Base-by-base conservation (phyloP, 2,888 invertebrate species). In the Serrognathus titanus region DNA sequence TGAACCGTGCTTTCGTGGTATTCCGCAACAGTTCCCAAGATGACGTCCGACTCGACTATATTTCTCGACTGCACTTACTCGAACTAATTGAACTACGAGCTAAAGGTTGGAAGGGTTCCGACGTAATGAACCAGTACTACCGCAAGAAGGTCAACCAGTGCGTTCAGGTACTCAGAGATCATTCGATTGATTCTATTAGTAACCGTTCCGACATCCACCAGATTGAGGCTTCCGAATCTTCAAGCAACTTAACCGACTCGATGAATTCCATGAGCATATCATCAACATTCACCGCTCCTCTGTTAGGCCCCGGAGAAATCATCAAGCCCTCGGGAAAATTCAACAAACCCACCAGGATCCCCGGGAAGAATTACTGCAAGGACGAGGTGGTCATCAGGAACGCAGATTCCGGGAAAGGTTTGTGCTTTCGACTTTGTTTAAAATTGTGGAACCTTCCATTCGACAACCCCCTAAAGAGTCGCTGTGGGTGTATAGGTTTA, bases 401-500 rank as follows among this genome's bases (percentile, higher is more conserved):
- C 78, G 92, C 94, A 61, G 96, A 96, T 79, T 95, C 94, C 51
- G 96, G 96, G 72, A 96, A 96, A 90, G 95, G 95, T 94, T 80
- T 77, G 60, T 55, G 24, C 24, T 31, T 31, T 7, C 6, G 24
- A 31, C 24, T 31, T 31, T 7, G 24, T 7, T 31, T 5, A 31
- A 31, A 31, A 31, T 7, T 7, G 24, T 31, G 3, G 6, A 31
- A 3, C 5, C 24, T 3, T 3, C 24, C 2, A 31, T 31, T 31
- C 24, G 6, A 31, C 24, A 4, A 3, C 13, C 40, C 40, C 16
- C 24, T 1, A 31, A 31, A 31, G 24, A 31, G 24, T 20, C 24
- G 24, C 24, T 31, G 3, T 16, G 24, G 24, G 24, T 1, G 24
- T 31, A n/a, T n/a, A 31, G 24, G 24, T 31, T 31, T 31, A 31